Conservation (phyloP, 2,113 vertebrate species). For the Phoenicopterus ruber region DNA sequence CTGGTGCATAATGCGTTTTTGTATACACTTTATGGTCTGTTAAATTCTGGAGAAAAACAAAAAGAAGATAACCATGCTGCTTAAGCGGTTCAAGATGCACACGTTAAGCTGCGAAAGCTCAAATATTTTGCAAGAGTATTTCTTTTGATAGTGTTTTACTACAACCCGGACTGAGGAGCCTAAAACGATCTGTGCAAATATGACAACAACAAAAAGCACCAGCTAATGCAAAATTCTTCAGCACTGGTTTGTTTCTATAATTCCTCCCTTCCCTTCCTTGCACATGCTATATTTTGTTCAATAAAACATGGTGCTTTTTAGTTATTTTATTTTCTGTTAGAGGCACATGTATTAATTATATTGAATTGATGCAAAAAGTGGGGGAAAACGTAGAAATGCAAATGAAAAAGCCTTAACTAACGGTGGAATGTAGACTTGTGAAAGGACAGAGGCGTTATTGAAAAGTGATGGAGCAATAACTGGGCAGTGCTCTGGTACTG, state of each 20-base stretch:
- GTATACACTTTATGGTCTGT: conserved; percentile 74
- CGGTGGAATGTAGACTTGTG: conserved; percentile 49
- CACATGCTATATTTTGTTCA: conserved; percentile 43
- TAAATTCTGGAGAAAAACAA: conserved; percentile 71
- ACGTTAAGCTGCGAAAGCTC: conserved; percentile 72
- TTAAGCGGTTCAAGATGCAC: conserved; percentile 75
- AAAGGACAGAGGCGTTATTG: neutral
- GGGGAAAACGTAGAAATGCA: conserved; percentile 38
- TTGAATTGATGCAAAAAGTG: conserved; percentile 29
- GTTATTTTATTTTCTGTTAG: conserved; percentile 39
- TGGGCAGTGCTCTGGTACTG: conserved; percentile 40
- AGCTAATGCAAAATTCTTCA: conserved; percentile 70
- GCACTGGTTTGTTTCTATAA: conserved; percentile 69
- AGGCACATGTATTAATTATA: neutral
- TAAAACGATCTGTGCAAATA: conserved; percentile 74
- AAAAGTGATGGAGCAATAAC: conserved; percentile 55
- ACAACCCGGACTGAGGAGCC: conserved; percentile 62
- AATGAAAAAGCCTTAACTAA: conserved; percentile 42
- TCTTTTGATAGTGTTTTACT: conserved; percentile 75
- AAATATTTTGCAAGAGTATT: conserved; percentile 76
- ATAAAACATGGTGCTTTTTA: conserved; percentile 56
- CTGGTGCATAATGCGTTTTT: conserved; percentile 76
- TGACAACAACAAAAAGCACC: conserved; percentile 61
- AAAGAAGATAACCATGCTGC: conserved; percentile 72
- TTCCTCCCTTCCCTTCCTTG: conserved; percentile 11